phyloP scores from a whole-genome alignment of 2,888 invertebrate species.

The Ctena decussata region DNA sequence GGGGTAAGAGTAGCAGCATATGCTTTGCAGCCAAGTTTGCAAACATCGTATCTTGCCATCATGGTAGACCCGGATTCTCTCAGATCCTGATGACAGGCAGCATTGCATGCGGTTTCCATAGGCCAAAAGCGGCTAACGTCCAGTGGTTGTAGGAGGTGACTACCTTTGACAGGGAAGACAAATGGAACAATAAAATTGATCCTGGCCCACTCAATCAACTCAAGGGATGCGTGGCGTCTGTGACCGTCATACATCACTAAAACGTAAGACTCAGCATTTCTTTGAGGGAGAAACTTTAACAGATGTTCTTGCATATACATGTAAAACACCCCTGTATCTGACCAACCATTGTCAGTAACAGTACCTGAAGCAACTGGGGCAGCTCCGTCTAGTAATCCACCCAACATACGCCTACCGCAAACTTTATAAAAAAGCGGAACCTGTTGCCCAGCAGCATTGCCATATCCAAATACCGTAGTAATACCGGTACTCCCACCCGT shows the following conservation, averaged over 20 bases:
- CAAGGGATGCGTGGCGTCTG: background rate
- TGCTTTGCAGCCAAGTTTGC: background rate
- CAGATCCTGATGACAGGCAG: background rate
- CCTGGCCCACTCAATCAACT: conserved; percentile 37
- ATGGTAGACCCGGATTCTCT: too few relatives aligned
- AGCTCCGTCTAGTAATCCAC: background rate
- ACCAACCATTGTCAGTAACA: background rate
- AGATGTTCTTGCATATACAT: background rate
- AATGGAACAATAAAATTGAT: conserved; percentile 26
- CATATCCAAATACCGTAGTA: too few relatives aligned
- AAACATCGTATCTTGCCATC: background rate
- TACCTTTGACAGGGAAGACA: conserved; percentile 17
- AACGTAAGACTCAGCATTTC: background rate
- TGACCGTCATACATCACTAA: conserved; percentile 27
- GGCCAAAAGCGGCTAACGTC: background rate
- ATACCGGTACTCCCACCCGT: too few relatives aligned
- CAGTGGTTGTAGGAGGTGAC: conserved; percentile 8
- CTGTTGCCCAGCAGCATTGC: too few relatives aligned
- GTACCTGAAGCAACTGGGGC: background rate
- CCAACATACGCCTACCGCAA: too few relatives aligned
- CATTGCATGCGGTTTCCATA: background rate
- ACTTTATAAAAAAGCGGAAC: too few relatives aligned
- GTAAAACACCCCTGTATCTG: background rate
- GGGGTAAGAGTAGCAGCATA: background rate
- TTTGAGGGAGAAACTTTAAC: background rate